Evolutionary conservation across 2,797 vertebrate species (phyloP).

Genomic region (Podarcis siculus): DNA sequence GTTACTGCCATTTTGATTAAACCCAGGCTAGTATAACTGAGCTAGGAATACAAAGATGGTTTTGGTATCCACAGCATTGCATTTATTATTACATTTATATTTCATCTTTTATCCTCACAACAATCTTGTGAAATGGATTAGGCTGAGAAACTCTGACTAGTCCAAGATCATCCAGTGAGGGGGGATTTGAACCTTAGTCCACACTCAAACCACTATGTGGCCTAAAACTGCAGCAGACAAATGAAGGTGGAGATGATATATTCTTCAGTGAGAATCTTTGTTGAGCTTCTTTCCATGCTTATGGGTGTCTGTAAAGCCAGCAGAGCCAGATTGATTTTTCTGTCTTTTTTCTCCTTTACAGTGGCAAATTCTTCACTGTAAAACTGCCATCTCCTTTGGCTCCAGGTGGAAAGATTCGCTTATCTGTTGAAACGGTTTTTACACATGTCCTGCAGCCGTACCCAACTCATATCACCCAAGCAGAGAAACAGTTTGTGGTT

Average conservation of each 20-base stretch:
- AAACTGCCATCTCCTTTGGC: conserved; percentile 86
- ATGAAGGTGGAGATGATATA: neutral
- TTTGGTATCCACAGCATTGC: neutral
- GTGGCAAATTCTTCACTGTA: conserved; percentile 91
- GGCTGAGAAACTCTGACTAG: no score
- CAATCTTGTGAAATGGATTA: no score
- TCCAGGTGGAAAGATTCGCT: conserved; percentile 86
- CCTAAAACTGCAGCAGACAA: neutral
- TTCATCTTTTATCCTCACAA: no score
- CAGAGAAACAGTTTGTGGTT: conserved; percentile 95
- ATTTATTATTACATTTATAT: no score
- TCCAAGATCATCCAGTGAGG: no score
- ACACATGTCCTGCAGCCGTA: conserved; percentile 94
- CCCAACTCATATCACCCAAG: conserved; percentile 93
- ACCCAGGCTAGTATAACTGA: neutral
- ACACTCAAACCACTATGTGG: neutral
- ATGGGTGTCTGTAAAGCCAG: neutral
- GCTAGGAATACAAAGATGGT: neutral
- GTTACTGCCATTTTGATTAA: neutral
- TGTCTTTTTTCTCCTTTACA: conserved; percentile 62
- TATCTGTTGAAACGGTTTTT: conserved; percentile 89
- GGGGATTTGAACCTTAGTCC: no score
- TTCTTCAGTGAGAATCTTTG: neutral
- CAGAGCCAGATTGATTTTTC: neutral
- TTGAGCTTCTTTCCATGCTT: neutral